Evolutionary conservation across 1,140 invertebrate genomes (phyloP).

Genomic region (Zaprionus capensis): DNA sequence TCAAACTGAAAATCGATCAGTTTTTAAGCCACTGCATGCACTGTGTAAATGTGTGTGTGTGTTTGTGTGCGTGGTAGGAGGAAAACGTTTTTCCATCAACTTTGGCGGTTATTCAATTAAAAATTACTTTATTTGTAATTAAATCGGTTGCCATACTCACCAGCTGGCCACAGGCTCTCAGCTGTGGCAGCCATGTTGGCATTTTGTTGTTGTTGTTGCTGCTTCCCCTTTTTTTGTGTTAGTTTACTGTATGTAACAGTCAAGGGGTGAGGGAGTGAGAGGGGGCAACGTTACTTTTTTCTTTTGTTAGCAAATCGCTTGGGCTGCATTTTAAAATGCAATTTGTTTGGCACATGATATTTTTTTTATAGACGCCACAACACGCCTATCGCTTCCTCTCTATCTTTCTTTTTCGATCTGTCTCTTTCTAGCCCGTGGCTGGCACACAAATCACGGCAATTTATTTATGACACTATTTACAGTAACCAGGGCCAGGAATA

Average conservation of each 20-base stretch:
- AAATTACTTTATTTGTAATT: constrained; percentile 84
- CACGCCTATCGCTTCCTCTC: constrained; percentile 5
- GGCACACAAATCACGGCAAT: constrained; percentile 77
- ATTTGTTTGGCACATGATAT: constrained; percentile 63
- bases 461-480: constrained; percentile 83
- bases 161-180: constrained; percentile 26
- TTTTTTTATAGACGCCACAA: constrained; percentile 48
- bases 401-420: constrained; percentile 17
- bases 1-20: constrained; percentile 65
- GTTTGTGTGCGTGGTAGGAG: constrained; percentile 20
- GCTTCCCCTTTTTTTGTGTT: not conserved
- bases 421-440: constrained; percentile 28
- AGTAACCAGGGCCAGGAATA: constrained; percentile 34
- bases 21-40: constrained; percentile 39
- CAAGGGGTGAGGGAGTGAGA: not conserved
- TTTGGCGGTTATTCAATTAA: constrained; percentile 83
- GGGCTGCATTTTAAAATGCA: constrained; percentile 74
- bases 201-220: constrained; percentile 6
- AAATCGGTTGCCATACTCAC: constrained; percentile 67
- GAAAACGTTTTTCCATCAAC: constrained; percentile 72
- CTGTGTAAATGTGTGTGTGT: constrained; percentile 8
- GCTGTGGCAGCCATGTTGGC: constrained; percentile 46
- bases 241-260: not conserved
- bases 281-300: constrained; percentile 22
- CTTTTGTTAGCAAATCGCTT: constrained; percentile 71